Evolutionary conservation across 2,888 invertebrate species (phyloP).

Genomic region (Lagria hirta): DNA sequence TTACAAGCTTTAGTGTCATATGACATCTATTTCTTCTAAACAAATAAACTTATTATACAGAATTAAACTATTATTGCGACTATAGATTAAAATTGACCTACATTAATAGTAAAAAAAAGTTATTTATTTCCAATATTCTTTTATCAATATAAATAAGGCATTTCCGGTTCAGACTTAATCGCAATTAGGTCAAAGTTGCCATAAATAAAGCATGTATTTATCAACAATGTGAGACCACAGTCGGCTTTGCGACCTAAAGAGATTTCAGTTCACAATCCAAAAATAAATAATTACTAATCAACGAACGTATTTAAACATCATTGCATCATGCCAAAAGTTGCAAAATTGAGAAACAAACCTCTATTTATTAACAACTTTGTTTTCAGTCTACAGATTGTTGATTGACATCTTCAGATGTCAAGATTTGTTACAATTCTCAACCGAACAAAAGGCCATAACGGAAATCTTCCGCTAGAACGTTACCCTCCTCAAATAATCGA

Average conservation of each 20-base stretch:
- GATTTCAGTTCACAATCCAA: no score
- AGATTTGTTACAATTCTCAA: slow-evolving; percentile 13
- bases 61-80: no score
- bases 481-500: slow-evolving; percentile 14
- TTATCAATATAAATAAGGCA: no score
- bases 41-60: no score
- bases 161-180: slow-evolving; percentile 13
- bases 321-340: no score
- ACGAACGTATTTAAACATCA: no score
- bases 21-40: no score
- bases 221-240: slow-evolving; percentile 7
- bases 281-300: no score
- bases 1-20: slow-evolving; percentile 8
- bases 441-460: slow-evolving; percentile 20
- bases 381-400: background rate
- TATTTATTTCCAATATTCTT: no score
- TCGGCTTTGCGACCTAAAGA: slow-evolving; percentile 6
- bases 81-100: no score
- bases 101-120: no score
- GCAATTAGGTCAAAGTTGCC: slow-evolving; percentile 15
- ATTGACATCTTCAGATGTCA: slow-evolving; percentile 5
- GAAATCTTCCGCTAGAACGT: slow-evolving; percentile 22
- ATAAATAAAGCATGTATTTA: slow-evolving; percentile 15
- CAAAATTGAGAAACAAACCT: background rate
- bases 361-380: background rate